phyloP scores from a whole-genome alignment of 2,888 invertebrate genomes.

The Synergus umbraculus region DNA sequence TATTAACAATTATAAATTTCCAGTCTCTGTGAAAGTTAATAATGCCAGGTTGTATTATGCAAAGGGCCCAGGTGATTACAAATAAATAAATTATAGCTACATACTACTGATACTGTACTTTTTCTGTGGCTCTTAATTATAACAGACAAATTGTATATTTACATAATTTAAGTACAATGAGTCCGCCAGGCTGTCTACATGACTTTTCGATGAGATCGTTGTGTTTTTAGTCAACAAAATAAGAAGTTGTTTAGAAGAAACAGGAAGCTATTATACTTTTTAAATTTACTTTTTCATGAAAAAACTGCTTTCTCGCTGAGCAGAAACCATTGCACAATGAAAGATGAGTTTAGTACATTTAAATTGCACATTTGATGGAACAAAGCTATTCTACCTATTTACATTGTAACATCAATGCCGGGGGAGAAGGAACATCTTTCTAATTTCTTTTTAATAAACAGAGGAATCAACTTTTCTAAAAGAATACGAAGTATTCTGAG shows the following conservation, averaged over 20 bases:
- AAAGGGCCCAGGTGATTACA: background rate
- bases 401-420: slow-evolving; percentile 9
- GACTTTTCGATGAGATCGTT: slow-evolving; percentile 24
- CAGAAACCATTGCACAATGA: slow-evolving; percentile 12
- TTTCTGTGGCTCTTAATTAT: slow-evolving; percentile 11
- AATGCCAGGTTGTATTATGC: slow-evolving; percentile 19
- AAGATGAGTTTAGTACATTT: slow-evolving; percentile 5
- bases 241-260: background rate
- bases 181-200: slow-evolving; percentile 27
- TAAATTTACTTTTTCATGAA: background rate
- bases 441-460: slow-evolving; percentile 3
- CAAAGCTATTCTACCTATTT: slow-evolving; percentile 11
- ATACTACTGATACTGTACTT: slow-evolving; percentile 12
- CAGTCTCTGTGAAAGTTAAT: background rate
- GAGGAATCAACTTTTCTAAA: background rate
- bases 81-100: slow-evolving; percentile 18
- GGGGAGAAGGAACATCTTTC: background rate
- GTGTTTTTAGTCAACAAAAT: slow-evolving; percentile 6
- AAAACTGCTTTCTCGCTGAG: background rate
- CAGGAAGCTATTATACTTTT: background rate
- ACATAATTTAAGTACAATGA: slow-evolving; percentile 34
- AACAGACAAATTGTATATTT: background rate
- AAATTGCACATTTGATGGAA: slow-evolving; percentile 19
- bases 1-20: background rate
- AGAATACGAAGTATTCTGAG: background rate